A percentile compares a stretch with the other conserved stretches of the same genome.
Evolutionary conservation across 2,797 vertebrate genomes (phyloP).

Genomic region (Acrocephalus scirpaceus): DNA sequence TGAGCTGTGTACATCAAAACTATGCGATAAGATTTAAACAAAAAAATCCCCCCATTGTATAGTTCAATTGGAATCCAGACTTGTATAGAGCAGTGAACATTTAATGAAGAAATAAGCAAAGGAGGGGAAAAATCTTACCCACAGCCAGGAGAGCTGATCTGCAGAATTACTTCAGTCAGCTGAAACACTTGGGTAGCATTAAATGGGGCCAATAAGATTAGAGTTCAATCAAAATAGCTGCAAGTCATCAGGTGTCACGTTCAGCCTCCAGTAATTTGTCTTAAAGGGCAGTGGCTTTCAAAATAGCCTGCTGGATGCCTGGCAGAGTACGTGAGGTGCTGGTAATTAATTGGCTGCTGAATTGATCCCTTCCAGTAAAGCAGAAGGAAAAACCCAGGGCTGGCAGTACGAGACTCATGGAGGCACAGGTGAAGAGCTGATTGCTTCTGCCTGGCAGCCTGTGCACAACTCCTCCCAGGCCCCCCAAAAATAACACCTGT

Average conservation of each 20-base stretch:
- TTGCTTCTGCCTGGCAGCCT: background rate
- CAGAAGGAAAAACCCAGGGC: background rate
- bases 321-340: background rate
- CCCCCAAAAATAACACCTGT: background rate
- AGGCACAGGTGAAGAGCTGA: background rate
- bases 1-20: background rate
- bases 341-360: constrained; percentile 56
- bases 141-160: background rate
- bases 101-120: background rate
- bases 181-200: background rate
- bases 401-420: fast-evolving
- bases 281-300: background rate
- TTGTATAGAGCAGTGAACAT: background rate
- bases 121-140: background rate
- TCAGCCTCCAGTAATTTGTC: background rate
- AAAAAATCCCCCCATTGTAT: background rate
- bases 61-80: background rate
- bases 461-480: background rate
- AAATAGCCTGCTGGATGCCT: constrained; percentile 15
- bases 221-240: background rate
- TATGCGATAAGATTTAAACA: background rate
- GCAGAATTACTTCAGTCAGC: background rate
- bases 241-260: background rate
- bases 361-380: constrained; percentile 27
- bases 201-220: constrained; percentile 2